A percentile compares a stretch with the other conserved stretches of the same genome.
Evolutionary conservation across 2,888 invertebrate species (phyloP).

Genomic region (Hololepta plana): DNA sequence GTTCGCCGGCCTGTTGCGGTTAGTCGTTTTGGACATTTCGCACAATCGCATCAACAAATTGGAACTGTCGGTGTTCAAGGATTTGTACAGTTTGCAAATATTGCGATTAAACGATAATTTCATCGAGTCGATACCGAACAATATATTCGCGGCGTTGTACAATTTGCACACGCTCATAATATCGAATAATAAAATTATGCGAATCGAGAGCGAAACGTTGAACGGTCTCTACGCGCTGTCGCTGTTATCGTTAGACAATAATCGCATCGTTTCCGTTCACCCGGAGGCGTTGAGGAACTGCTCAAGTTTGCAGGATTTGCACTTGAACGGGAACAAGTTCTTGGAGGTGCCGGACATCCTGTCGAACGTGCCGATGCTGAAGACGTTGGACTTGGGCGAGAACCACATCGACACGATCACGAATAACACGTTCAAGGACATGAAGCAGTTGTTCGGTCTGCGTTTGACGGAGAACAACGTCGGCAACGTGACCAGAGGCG

Average conservation of each 20-base stretch:
- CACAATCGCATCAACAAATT: constrained; percentile 57
- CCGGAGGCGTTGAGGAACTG: constrained; percentile 61
- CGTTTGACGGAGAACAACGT: constrained; percentile 73
- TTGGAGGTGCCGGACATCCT: constrained; percentile 57
- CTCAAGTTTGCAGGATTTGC: constrained; percentile 62
- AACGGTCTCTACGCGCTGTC: constrained; percentile 59
- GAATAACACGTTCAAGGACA: constrained; percentile 61
- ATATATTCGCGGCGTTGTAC: constrained; percentile 55
- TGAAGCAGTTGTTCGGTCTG: constrained; percentile 64
- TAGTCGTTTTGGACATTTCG: constrained; percentile 61
- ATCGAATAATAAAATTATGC: constrained; percentile 60
- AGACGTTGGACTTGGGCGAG: constrained; percentile 68
- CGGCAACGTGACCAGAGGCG: constrained; percentile 59
- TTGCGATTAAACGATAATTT: constrained; percentile 63
- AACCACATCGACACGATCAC: constrained; percentile 65
- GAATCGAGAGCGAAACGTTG: constrained; percentile 57
- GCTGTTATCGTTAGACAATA: constrained; percentile 62
- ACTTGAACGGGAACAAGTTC: constrained; percentile 66
- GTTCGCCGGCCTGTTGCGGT: constrained; percentile 55
- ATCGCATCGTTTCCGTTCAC: constrained; percentile 56
- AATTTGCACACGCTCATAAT: constrained; percentile 68
- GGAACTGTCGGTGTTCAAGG: constrained; percentile 58
- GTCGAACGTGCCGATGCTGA: constrained; percentile 54
- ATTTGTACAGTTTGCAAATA: constrained; percentile 62
- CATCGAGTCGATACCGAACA: constrained; percentile 58